Percentiles rank a stretch among this genome's conserved stretches.
Conservation (phyloP, 2,797 vertebrate genomes). For the Anas bahamensis region DNA sequence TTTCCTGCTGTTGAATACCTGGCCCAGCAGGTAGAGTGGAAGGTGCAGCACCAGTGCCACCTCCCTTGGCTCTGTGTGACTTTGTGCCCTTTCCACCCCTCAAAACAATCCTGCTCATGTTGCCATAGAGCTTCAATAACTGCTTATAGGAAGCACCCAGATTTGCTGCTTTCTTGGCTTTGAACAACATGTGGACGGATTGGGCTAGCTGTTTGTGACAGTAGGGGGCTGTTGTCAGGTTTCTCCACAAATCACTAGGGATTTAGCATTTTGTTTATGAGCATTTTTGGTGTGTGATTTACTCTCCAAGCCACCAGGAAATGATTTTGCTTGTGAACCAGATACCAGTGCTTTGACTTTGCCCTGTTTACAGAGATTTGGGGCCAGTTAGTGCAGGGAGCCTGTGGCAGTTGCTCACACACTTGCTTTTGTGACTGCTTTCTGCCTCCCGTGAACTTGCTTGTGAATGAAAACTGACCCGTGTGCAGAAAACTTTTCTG, state of each 20-base stretch:
- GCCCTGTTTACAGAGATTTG: neutral
- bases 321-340: neutral
- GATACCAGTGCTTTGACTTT: neutral
- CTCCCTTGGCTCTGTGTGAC: neutral
- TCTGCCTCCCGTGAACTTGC: neutral
- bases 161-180: neutral
- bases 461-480: neutral
- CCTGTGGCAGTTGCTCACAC: fast-evolving
- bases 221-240: neutral
- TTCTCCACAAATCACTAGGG: fast-evolving
- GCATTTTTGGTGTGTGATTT: neutral
- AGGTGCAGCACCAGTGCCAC: neutral
- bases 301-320: neutral
- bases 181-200: neutral
- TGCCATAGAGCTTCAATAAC: neutral
- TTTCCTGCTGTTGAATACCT: neutral
- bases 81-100: neutral
- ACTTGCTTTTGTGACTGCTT: neutral
- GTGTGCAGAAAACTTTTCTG: neutral
- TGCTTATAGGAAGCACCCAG: neutral
- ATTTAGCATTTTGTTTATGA: neutral
- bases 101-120: neutral
- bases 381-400: neutral
- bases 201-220: neutral
- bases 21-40: neutral